Evolutionary conservation across 2,797 vertebrate genomes (phyloP).

Genomic region (Craterocephalus amniculus): DNA sequence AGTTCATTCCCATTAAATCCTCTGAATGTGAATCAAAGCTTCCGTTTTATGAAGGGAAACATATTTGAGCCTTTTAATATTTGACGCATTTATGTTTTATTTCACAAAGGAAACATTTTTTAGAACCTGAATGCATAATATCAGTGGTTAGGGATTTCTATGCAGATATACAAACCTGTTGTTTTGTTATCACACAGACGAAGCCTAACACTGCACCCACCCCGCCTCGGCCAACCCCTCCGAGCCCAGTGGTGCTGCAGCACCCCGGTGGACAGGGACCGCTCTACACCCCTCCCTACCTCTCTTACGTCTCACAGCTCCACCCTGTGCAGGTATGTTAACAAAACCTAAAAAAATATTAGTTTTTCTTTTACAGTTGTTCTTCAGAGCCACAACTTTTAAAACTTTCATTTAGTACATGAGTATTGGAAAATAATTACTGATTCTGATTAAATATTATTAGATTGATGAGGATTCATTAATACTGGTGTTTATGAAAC

Average conservation of each 20-base stretch:
- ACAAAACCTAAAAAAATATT: background rate
- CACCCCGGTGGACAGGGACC: conserved; percentile 85
- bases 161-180: conserved; percentile 11
- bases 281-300: conserved; percentile 88
- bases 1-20: background rate
- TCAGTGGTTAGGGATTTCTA: background rate
- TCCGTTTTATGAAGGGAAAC: too few relatives aligned
- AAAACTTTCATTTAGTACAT: background rate
- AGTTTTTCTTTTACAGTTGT: background rate
- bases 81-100: background rate
- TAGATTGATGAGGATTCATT: background rate
- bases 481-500: background rate
- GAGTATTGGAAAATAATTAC: background rate
- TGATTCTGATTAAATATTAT: background rate
- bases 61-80: background rate
- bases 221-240: conserved; percentile 87
- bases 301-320: conserved; percentile 88
- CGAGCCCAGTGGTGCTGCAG: conserved; percentile 89
- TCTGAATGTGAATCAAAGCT: background rate
- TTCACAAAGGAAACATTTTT: background rate
- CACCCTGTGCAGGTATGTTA: conserved; percentile 85
- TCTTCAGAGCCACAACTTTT: too few relatives aligned
- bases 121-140: background rate
- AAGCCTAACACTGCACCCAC: conserved; percentile 86
- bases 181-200: conserved; percentile 67